These are phyloP conservation scores for Sylvia borin DNA, from an alignment of 2,797 vertebrate species.

Conservation along the genomic window DNA sequence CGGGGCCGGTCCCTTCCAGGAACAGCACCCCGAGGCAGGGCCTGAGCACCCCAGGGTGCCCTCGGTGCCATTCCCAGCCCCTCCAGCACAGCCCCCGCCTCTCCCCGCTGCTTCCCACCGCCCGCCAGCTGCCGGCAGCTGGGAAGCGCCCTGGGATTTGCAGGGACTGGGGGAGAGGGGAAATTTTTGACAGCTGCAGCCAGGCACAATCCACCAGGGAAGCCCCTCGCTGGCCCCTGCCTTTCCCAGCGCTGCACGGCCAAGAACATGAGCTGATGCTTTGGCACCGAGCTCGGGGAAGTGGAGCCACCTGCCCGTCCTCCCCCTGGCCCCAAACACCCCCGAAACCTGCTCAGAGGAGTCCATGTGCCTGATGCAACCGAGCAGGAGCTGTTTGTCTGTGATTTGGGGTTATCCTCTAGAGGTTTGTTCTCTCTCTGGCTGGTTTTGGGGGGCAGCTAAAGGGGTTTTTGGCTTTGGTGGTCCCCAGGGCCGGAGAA, in stretches of 20 bases:
- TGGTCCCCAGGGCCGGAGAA: neutral
- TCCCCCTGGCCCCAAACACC: neutral
- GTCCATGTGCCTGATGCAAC: rapidly evolving
- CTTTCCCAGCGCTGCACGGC: neutral
- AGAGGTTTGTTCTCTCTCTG: rapidly evolving
- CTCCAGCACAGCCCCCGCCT: rapidly evolving
- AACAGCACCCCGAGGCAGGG: neutral
- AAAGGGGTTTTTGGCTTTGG: neutral
- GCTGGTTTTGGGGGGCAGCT: rapidly evolving
- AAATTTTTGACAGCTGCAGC: neutral
- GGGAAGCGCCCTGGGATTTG: neutral
- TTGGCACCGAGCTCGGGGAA: rapidly evolving
- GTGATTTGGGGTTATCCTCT: rapidly evolving
- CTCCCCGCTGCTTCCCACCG: neutral
- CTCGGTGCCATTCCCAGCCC: neutral
- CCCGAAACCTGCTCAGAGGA: neutral
- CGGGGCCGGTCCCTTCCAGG: neutral
- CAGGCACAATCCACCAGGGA: neutral
- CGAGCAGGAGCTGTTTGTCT: neutral
- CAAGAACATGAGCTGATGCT: neutral
- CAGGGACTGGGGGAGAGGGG: neutral
- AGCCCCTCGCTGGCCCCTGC: neutral
- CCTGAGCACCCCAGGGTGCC: rapidly evolving
- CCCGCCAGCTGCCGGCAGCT: neutral
- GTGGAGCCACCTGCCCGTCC: rapidly evolving